Evolutionary conservation across 1,140 invertebrate genomes (phyloP).

Genomic region (Phymorhynchus buccinoides): DNA sequence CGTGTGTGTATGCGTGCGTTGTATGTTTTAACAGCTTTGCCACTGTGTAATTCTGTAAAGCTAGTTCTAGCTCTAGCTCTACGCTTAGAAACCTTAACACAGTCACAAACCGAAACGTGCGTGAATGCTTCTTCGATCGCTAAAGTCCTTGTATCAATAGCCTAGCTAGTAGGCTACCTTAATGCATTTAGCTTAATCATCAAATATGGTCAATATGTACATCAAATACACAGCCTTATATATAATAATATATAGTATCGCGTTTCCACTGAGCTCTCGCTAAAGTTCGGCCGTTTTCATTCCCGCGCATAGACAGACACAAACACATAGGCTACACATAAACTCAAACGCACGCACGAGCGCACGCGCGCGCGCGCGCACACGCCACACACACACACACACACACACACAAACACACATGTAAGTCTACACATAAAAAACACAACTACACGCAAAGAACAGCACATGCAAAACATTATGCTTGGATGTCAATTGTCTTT

Average conservation of each 20-base stretch:
- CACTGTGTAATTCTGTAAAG: too few relatives aligned
- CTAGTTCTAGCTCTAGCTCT: too few relatives aligned
- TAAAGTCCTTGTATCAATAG: too few relatives aligned
- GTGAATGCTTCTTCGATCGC: too few relatives aligned
- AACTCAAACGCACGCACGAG: slow-evolving; percentile 1
- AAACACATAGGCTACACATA: not conserved
- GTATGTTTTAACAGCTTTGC: too few relatives aligned
- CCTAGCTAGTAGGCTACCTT: not conserved
- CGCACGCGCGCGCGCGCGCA: not conserved
- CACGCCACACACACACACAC: slow-evolving; percentile 7
- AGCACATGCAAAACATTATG: not conserved
- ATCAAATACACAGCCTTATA: not conserved
- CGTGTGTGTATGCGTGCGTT: too few relatives aligned
- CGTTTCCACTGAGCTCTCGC: not conserved
- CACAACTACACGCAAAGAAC: not conserved
- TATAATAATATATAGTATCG: not conserved
- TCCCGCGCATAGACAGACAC: not conserved
- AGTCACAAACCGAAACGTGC: too few relatives aligned
- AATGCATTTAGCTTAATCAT: not conserved
- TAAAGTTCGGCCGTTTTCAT: not conserved
- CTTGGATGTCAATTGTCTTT: too few relatives aligned
- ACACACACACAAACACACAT: not conserved
- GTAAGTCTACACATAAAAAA: too few relatives aligned
- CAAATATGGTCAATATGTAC: not conserved
- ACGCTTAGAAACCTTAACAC: too few relatives aligned